Conservation (phyloP, 2,113 vertebrate genomes). For the Mohoua ochrocephala region DNA sequence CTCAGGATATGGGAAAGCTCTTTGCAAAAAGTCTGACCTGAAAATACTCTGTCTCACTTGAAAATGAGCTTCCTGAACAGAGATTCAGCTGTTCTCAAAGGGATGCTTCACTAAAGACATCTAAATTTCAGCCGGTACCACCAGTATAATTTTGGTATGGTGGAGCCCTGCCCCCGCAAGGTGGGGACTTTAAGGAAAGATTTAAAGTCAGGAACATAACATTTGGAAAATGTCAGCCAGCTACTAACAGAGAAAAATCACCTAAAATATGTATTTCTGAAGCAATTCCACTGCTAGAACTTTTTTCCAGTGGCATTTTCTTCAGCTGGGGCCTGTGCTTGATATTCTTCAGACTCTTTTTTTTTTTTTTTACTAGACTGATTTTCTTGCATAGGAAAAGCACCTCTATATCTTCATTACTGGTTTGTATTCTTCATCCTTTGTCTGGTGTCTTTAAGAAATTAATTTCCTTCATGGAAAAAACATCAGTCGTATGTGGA, state of each 20-base stretch:
- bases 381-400: not conserved
- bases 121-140: not conserved
- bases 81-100: not conserved
- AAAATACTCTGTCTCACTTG: not conserved
- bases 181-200: not conserved
- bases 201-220: not conserved
- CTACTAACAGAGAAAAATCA: not conserved
- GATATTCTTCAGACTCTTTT: not conserved
- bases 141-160: not conserved
- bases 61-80: not conserved
- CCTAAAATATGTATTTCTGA: not conserved
- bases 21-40: not conserved
- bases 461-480: not conserved
- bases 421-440: not conserved
- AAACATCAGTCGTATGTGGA: not conserved
- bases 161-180: not conserved
- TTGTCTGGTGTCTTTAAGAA: not conserved
- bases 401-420: not conserved
- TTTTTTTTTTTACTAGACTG: not conserved
- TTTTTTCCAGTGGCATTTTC: not conserved
- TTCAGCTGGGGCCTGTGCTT: not conserved
- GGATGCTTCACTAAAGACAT: not conserved
- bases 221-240: not conserved
- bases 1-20: not conserved
- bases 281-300: not conserved